Conservation (phyloP, 1,140 invertebrate genomes). For the Theocolax elegans region DNA sequence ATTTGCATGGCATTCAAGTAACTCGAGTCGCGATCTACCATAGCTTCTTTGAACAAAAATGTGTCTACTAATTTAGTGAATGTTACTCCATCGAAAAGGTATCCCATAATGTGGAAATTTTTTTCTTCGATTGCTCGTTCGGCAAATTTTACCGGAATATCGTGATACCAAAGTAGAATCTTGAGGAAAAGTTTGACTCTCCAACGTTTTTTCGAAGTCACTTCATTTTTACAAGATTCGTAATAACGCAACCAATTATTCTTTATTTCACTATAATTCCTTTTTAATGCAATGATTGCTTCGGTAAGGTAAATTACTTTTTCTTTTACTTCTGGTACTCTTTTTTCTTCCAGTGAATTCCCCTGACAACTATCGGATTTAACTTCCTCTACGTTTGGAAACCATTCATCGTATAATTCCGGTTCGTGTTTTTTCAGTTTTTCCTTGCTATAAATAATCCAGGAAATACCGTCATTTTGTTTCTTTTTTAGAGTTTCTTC, state of each 20-base stretch:
- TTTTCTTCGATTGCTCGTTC: slow-evolving; percentile 32
- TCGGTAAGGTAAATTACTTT: slow-evolving; percentile 29
- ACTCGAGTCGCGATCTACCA: background rate
- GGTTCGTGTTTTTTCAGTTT: slow-evolving; percentile 39
- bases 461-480: background rate
- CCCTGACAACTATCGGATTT: background rate
- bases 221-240: slow-evolving; percentile 2
- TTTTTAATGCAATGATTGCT: slow-evolving; percentile 44
- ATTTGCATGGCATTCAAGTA: slow-evolving; percentile 8
- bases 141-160: slow-evolving; percentile 54
- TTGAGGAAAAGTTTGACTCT: slow-evolving; percentile 46
- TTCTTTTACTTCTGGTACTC: background rate
- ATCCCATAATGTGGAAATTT: slow-evolving; percentile 28
- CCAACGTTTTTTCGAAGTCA: background rate
- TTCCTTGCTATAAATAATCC: slow-evolving; percentile 10
- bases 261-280: slow-evolving; percentile 42
- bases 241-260: slow-evolving; percentile 49
- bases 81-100: slow-evolving; percentile 18
- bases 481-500: slow-evolving; percentile 23
- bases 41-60: background rate
- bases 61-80: slow-evolving; percentile 8
- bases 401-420: slow-evolving; percentile 37
- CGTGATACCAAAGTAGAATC: slow-evolving; percentile 52
- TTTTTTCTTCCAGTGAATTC: background rate
- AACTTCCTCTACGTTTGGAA: background rate